Evolutionary conservation across 1,140 invertebrate genomes (phyloP), one percentile per base, ranked within the genome.

Genomic region (Drosophila pseudoananassae): DNA sequence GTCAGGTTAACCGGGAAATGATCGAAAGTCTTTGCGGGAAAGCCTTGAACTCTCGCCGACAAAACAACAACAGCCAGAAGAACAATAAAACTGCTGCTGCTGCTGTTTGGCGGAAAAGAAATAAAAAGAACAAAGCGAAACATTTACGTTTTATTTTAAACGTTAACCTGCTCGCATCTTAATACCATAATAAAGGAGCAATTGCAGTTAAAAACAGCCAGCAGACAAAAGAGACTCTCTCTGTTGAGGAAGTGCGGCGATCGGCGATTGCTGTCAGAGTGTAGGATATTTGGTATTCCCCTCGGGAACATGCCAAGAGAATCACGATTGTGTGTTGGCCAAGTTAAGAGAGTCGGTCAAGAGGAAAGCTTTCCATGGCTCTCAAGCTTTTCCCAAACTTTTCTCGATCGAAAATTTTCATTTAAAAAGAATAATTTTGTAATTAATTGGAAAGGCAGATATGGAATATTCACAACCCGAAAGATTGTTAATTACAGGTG

Each of bases 1-100:
- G 82, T 78, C 82, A 87, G 47, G 40, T 87, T 68, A 75, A 87
- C 82, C 53, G 70, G 82, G 82, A 85, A 85, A 75, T 51, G 70
- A 71, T 82, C 65, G 69, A 68, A 71, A 71, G 78, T 81, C 68
- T 81, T 61, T 53, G 55, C 68, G 65, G 56, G 43, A 78, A 78
- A 72, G 70, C 83, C 82, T 85, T 85, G 78, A 87, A 88, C 83
- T 78, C 78, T 76, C 36, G 64, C 25, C 45, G 50, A 68, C 63
- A 43, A 73, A 49, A 53, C 38, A 51, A 29, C 50, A 47, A 20
- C 50, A 63, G 61, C 27, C 59, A 58, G 51, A 58, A 64, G 66
- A 69, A 69, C 66, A 70, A 70, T 70, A 70, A 70, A 70, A 69
- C 20, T 61, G 15, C 45, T 68, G 64, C 33, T 64, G 45, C 45